Conservation (phyloP, 1,140 invertebrate genomes). For the Drosophila guanche region DNA sequence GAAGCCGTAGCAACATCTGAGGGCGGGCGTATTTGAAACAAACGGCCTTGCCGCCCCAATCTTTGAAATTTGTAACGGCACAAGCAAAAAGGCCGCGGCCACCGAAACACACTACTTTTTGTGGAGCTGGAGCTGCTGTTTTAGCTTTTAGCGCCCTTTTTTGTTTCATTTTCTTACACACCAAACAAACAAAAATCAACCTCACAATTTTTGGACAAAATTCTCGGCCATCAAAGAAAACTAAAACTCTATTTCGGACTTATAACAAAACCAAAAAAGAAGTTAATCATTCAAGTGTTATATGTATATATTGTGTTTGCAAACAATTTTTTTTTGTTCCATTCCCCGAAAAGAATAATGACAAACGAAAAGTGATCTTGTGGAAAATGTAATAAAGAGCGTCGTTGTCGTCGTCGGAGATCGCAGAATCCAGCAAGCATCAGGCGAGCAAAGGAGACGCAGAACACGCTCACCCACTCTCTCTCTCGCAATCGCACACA, state of each 20-base stretch:
- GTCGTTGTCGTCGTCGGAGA: neutral
- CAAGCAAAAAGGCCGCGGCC: conserved; percentile 80
- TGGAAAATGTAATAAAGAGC: conserved; percentile 20
- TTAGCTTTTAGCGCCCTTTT: conserved; percentile 82
- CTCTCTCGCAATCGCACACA: conserved; percentile 53
- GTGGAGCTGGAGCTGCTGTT: conserved; percentile 73
- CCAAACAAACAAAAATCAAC: conserved; percentile 37
- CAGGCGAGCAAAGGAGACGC: conserved; percentile 37
- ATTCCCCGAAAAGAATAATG: conserved; percentile 41
- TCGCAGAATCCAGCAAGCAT: conserved; percentile 30
- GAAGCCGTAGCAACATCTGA: no score
- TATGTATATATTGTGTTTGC: conserved; percentile 61
- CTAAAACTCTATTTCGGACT: conserved; percentile 48
- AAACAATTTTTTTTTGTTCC: conserved; percentile 69
- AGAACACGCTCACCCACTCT: conserved; percentile 27
- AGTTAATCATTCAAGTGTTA: conserved; percentile 44
- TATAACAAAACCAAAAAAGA: conserved; percentile 25
- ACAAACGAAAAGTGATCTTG: conserved; percentile 53
- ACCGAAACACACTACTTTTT: conserved; percentile 67
- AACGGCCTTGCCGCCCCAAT: conserved; percentile 1
- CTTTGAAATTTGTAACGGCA: conserved; percentile 81
- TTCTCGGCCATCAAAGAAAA: conserved; percentile 60
- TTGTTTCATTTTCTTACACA: conserved; percentile 75
- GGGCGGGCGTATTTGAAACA: no score
- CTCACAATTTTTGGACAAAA: conserved; percentile 57